phyloP scores from a whole-genome alignment of 2,888 invertebrate species.

The Agapetus fuscipes region DNA sequence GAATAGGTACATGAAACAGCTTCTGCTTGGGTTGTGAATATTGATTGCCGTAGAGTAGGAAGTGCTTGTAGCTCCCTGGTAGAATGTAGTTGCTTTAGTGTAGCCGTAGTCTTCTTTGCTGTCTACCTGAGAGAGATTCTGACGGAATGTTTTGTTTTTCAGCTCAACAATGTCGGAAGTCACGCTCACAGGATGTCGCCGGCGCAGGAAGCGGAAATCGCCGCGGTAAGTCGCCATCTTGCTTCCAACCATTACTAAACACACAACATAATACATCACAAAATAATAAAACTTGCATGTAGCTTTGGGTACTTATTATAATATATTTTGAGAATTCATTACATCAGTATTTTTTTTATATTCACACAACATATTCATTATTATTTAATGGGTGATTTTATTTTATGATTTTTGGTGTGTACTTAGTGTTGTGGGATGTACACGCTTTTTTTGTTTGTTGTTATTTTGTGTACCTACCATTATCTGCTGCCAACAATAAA shows the following conservation, averaged over 20 bases:
- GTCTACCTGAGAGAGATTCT: no score
- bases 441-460: slow-evolving; percentile 16
- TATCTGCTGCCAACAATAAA: not conserved
- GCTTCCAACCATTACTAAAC: not conserved
- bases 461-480: not conserved
- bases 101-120: no score
- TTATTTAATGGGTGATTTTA: slow-evolving; percentile 12
- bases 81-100: no score
- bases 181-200: slow-evolving; percentile 16
- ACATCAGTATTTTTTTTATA: not conserved
- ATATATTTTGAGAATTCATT: slow-evolving; percentile 2
- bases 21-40: no score
- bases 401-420: slow-evolving; percentile 3
- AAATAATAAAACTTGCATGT: slow-evolving; percentile 9
- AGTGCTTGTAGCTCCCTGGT: no score
- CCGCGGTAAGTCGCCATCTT: slow-evolving; percentile 18
- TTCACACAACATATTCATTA: not conserved
- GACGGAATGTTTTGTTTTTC: slow-evolving; percentile 1
- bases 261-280: no score
- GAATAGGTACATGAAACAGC: no score
- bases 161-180: slow-evolving; percentile 19
- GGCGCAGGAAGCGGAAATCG: slow-evolving; percentile 14
- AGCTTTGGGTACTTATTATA: slow-evolving; percentile 14
- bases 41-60: no score
- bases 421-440: slow-evolving; percentile 10